A percentile compares a stretch with the other conserved stretches of the same genome.
Conservation (phyloP, 2,888 invertebrate genomes). For the Tachystola acroxantha region DNA sequence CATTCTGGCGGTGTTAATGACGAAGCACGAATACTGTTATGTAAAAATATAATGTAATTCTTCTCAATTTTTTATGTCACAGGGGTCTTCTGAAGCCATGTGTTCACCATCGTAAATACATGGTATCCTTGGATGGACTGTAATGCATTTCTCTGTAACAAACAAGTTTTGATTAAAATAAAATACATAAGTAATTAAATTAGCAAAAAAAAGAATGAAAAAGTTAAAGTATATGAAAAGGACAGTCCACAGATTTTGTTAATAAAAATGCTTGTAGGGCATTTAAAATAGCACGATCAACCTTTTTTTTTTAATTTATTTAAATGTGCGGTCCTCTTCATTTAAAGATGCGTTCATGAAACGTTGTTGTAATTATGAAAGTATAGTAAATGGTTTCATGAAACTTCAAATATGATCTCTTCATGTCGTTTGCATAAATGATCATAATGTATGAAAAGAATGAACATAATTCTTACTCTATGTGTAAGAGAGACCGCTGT, state of each 20-base stretch:
- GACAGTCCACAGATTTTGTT: constrained; percentile 17
- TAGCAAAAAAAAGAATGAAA: background rate
- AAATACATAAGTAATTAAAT: constrained; percentile 3
- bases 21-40: constrained; percentile 73
- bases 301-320: constrained; percentile 12
- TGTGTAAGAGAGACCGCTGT: constrained; percentile 77
- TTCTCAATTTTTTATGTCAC: constrained; percentile 25
- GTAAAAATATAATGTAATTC: constrained; percentile 44
- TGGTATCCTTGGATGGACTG: constrained; percentile 65
- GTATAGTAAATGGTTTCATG: too few relatives aligned
- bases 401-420: background rate
- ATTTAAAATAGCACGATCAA: constrained; percentile 46
- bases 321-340: constrained; percentile 39
- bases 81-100: constrained; percentile 22
- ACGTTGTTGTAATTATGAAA: background rate
- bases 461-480: constrained; percentile 61
- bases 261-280: constrained; percentile 54
- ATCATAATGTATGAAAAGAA: constrained; percentile 1
- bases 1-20: constrained; percentile 68
- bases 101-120: constrained; percentile 59
- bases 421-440: background rate
- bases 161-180: constrained; percentile 22
- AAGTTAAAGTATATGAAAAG: constrained; percentile 18
- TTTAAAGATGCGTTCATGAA: background rate
- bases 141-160: constrained; percentile 72